Evolutionary conservation across 2,888 invertebrate genomes (phyloP).

Genomic region (Xanthorhoe designata): DNA sequence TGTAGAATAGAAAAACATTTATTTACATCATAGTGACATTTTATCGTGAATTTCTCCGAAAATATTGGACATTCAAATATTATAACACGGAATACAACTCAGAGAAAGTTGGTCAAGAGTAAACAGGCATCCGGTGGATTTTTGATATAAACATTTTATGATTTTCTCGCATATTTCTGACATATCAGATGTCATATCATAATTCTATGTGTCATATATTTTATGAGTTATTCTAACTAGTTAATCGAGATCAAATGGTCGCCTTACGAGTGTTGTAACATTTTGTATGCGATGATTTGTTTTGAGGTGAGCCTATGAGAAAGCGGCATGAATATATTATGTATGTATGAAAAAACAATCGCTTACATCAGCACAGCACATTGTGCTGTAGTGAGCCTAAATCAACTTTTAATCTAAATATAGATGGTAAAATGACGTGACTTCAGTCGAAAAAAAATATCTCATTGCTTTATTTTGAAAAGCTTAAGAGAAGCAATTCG

Average conservation of each 20-base stretch:
- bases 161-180: slow-evolving; percentile 9
- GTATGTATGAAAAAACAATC: no score
- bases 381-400: no score
- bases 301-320: no score
- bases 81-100: slow-evolving; percentile 54
- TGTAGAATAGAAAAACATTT: no score
- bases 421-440: no score
- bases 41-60: slow-evolving; percentile 47
- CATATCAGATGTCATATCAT: slow-evolving; percentile 15
- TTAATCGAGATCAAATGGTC: no score
- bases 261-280: no score
- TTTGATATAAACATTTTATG: slow-evolving; percentile 32
- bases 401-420: no score
- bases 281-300: no score
- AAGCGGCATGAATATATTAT: no score
- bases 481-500: slow-evolving; percentile 21
- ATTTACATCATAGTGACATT: no score
- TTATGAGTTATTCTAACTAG: neutral
- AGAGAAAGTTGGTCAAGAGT: slow-evolving; percentile 58
- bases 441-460: slow-evolving; percentile 4
- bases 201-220: slow-evolving; percentile 3
- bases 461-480: slow-evolving; percentile 23
- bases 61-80: slow-evolving; percentile 51
- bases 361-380: no score
- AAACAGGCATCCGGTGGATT: slow-evolving; percentile 44